Conservation (phyloP, 2,888 invertebrate species). For the Hedya salicella region DNA sequence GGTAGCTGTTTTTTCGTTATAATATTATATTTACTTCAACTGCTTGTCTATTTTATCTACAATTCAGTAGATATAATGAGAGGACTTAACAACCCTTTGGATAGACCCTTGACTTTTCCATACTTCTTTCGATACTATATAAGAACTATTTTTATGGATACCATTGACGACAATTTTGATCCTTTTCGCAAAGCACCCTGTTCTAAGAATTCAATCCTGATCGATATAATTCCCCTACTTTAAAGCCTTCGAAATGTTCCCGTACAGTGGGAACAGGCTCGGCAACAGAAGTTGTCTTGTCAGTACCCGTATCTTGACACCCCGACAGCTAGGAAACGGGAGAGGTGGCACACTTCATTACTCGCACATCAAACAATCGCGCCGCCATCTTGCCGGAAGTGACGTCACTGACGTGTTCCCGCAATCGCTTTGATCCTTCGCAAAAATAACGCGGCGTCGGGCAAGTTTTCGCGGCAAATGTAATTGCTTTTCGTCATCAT, state of each 20-base stretch:
- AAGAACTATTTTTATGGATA: too few relatives aligned
- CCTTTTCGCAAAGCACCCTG: background rate
- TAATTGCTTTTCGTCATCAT: constrained; percentile 59
- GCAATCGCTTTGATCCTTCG: constrained; percentile 79
- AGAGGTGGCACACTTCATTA: constrained; percentile 84
- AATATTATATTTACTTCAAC: too few relatives aligned
- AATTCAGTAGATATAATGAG: too few relatives aligned
- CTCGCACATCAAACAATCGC: constrained; percentile 84
- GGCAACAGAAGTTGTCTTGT: constrained; percentile 68
- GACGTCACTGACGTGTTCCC: constrained; percentile 73
- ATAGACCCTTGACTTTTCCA: too few relatives aligned
- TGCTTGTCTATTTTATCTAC: too few relatives aligned
- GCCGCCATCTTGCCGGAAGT: constrained; percentile 83
- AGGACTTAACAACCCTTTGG: too few relatives aligned
- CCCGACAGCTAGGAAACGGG: constrained; percentile 77
- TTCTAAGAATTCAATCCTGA: background rate
- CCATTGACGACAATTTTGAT: too few relatives aligned
- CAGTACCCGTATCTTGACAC: constrained; percentile 79
- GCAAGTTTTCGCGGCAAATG: constrained; percentile 60
- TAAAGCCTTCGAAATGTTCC: constrained; percentile 22
- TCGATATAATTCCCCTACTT: background rate
- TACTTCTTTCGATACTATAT: too few relatives aligned
- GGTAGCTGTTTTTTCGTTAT: too few relatives aligned
- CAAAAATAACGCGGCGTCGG: constrained; percentile 70
- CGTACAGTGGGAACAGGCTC: constrained; percentile 57